Evolutionary conservation across 2,797 vertebrate genomes (phyloP).

Genomic region (Aphelocoma californica): DNA sequence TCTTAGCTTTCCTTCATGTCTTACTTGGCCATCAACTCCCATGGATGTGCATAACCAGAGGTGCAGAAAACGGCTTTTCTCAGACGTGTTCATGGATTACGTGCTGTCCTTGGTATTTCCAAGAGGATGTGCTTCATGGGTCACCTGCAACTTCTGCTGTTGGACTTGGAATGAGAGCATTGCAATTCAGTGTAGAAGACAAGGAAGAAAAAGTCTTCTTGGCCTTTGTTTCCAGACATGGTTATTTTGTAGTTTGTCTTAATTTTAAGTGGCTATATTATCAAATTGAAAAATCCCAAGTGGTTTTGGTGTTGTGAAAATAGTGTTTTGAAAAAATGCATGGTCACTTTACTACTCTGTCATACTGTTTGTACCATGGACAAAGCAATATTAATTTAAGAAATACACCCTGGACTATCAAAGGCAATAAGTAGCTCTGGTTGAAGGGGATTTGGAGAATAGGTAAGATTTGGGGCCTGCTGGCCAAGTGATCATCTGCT

Average conservation of each 20-base stretch:
- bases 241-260: neutral
- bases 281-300: neutral
- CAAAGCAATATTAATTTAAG: neutral
- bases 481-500: neutral
- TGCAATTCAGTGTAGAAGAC: neutral
- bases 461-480: neutral
- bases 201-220: neutral
- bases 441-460: neutral
- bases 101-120: neutral
- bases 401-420: neutral
- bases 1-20: neutral
- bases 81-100: rapidly evolving
- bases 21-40: neutral
- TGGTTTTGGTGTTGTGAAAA: neutral
- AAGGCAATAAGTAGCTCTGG: neutral
- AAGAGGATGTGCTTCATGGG: neutral
- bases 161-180: neutral
- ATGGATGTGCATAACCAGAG: neutral
- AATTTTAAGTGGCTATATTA: neutral
- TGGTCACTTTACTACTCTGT: neutral
- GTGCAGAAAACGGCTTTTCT: neutral
- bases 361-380: neutral
- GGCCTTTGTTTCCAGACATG: neutral
- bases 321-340: neutral
- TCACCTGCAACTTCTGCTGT: neutral